Base-by-base conservation (phyloP, 1,140 invertebrate genomes). In the Drosophila kikkawai region DNA sequence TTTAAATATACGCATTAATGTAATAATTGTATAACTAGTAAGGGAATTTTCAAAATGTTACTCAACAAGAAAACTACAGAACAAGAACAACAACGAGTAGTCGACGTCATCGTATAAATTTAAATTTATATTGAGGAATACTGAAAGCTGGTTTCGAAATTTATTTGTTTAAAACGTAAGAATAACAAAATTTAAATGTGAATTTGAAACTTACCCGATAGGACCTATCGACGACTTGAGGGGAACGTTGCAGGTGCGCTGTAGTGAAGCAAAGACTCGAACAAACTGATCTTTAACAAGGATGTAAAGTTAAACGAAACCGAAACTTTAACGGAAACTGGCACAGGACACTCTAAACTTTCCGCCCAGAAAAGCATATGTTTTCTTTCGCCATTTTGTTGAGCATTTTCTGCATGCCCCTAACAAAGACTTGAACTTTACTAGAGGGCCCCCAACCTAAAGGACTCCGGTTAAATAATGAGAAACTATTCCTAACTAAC, bases 131-230 rank as follows among this genome's bases (percentile, higher is more conserved):
- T 65, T 60, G 76, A 74, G 61, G 59, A 74, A 59, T 79, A 86
- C 82, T 86, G 79, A 86, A 86, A 68, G 84, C 85, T 90, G 85
- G 85, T 88, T 88, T 88, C 85, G 65, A 90, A 88, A 42, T 48
- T 60, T 60, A 60, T 50, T 60, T 59, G 55, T 73, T 60, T 51
- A 42, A 59, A 59, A 17, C 36, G 45, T 60, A 73, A 70, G 55
- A 59, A 71, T 50, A 73, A 73, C 36, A 59, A 59, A 59, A 88
- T 90, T 82, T 79, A 88, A 60, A 56, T 56, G 67, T 79, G 74
- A 66, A 79, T 80, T 59, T 78, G 37, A 58, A 80, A 78, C 73
- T 53, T 73, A 88, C 60, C 69, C 68, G 61, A 69, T 70, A 70
- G n/a, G 61, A 69, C 61, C 37, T 69, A 69, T 69, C 61, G 37